Percentiles rank a stretch among this genome's conserved stretches.
phyloP scores from a whole-genome alignment of 2,888 invertebrate genomes.

The Diadromus collaris region DNA sequence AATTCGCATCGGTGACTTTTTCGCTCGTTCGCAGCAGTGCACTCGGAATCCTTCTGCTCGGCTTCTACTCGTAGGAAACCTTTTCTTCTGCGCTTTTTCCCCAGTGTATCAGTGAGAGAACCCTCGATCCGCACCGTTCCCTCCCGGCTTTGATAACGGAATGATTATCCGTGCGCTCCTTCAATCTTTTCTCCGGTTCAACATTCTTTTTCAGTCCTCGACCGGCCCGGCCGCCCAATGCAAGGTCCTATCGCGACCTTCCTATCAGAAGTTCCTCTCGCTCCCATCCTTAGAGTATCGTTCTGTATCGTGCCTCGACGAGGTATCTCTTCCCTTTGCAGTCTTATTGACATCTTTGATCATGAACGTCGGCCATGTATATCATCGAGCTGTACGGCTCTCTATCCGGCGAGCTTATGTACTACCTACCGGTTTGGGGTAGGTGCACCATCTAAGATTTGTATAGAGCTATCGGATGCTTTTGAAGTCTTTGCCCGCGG shows the following conservation, averaged over 20 bases:
- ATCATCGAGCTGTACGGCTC: slow-evolving; percentile 46
- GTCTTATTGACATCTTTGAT: slow-evolving; percentile 76
- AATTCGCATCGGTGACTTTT: slow-evolving; percentile 64
- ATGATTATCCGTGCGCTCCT: slow-evolving; percentile 71
- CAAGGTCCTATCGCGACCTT: slow-evolving; percentile 19
- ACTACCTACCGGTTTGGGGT: background rate
- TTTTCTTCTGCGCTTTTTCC: slow-evolving; percentile 35
- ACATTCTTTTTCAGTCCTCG: slow-evolving; percentile 66
- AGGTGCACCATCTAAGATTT: slow-evolving; percentile 74
- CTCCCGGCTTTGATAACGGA: slow-evolving; percentile 58
- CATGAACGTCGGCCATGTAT: slow-evolving; percentile 71
- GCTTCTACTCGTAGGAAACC: slow-evolving; percentile 3
- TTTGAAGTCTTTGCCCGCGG: slow-evolving; percentile 74
- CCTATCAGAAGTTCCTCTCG: slow-evolving; percentile 13
- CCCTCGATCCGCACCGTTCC: slow-evolving; percentile 28
- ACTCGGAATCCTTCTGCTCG: slow-evolving; percentile 10
- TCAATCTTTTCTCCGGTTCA: slow-evolving; percentile 46
- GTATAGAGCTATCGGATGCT: slow-evolving; percentile 74
- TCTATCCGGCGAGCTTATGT: slow-evolving; percentile 39
- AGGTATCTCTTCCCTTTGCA: slow-evolving; percentile 9
- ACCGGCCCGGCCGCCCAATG: slow-evolving; percentile 54
- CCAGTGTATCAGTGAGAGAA: slow-evolving; percentile 25
- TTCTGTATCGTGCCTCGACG: background rate
- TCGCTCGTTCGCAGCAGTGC: slow-evolving; percentile 25
- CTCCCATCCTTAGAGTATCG: slow-evolving; percentile 48